phyloP scores from a whole-genome alignment of 2,888 invertebrate genomes.

The Aleiodes leptofemur region DNA sequence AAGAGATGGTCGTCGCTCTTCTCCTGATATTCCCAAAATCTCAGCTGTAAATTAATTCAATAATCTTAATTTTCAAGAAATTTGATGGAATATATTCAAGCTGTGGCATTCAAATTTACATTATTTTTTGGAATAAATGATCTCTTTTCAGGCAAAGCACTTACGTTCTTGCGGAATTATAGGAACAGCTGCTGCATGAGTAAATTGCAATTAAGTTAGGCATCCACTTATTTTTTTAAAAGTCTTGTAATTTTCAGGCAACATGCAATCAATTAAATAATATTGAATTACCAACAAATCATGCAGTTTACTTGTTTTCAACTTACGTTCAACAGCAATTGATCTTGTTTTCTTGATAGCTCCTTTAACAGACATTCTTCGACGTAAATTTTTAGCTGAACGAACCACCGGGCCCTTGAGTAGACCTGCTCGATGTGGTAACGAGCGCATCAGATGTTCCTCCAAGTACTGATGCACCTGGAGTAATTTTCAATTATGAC shows the following conservation, averaged over 20 bases:
- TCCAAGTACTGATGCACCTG: conserved; percentile 92
- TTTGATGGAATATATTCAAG: not conserved
- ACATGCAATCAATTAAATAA: conserved; percentile 55
- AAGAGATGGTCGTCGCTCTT: conserved; percentile 79
- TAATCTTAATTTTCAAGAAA: not conserved
- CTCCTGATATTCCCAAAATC: conserved; percentile 87
- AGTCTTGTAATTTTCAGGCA: conserved; percentile 53
- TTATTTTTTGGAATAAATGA: not conserved
- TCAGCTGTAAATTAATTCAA: conserved; percentile 79
- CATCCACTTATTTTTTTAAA: conserved; percentile 25
- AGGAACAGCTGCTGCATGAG: conserved; percentile 63
- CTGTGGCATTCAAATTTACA: too few species aligned
- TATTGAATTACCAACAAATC: conserved; percentile 7
- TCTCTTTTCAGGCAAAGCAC: conserved; percentile 52
- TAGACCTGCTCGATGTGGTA: conserved; percentile 84
- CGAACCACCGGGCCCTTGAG: conserved; percentile 77
- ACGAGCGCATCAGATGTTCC: conserved; percentile 88
- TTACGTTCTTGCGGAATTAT: conserved; percentile 67
- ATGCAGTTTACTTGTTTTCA: conserved; percentile 3
- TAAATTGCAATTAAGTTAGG: conserved; percentile 57
- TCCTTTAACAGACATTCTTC: conserved; percentile 92
- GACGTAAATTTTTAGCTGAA: conserved; percentile 77
- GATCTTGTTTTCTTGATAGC: conserved; percentile 96
- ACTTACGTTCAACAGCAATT: conserved; percentile 92
- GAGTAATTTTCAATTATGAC: conserved; percentile 61